phyloP scores from a whole-genome alignment of 2,113 vertebrate genomes.

The Nettapus auritus region DNA sequence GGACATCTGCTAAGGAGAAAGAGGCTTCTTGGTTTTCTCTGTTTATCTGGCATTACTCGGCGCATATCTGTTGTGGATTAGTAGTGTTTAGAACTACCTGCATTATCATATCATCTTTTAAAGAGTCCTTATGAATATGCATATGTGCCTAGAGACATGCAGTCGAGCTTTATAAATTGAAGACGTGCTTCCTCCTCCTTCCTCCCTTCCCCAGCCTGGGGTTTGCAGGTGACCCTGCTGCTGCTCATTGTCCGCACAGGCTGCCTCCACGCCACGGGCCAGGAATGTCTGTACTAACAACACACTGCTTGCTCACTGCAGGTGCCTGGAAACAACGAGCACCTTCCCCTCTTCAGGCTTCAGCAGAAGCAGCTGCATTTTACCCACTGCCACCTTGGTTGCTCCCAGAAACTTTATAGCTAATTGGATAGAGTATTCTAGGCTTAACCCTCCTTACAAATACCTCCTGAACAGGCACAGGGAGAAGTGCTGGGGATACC shows the following conservation, averaged over 20 bases:
- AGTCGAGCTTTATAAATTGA: background rate
- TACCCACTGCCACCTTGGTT: too few species aligned
- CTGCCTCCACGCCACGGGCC: fast-evolving
- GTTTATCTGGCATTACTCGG: background rate
- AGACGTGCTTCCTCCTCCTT: background rate
- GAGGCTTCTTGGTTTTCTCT: background rate
- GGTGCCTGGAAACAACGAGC: too few species aligned
- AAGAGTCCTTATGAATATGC: background rate
- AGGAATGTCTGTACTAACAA: fast-evolving
- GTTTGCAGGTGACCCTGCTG: background rate
- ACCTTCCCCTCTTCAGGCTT: background rate
- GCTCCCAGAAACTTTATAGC: background rate
- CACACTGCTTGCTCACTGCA: fast-evolving
- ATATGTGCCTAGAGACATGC: background rate
- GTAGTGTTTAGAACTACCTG: background rate
- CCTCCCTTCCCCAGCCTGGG: background rate
- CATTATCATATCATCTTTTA: background rate
- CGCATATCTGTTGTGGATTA: background rate
- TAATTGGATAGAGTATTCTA: background rate
- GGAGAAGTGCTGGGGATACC: background rate
- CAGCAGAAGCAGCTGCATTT: background rate
- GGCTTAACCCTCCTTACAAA: background rate
- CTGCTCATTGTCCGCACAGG: fast-evolving
- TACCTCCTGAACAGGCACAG: background rate
- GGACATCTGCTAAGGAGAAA: background rate